Base-by-base conservation (phyloP, 2,888 invertebrate species). In the Zhuqinia jingwanae region DNA sequence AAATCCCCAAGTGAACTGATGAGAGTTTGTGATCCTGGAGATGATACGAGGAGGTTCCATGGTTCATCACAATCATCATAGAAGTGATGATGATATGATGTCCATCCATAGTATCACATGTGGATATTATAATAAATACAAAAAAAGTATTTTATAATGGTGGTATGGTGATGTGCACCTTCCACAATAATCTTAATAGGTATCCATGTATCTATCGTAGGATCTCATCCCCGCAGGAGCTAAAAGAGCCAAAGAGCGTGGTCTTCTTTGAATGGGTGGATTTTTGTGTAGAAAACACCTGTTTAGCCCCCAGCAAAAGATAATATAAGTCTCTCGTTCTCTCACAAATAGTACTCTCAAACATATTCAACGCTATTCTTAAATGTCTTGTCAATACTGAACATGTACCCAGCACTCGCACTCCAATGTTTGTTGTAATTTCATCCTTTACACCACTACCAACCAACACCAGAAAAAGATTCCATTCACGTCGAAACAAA, bases 271-370 rank as follows among this genome's bases (percentile, higher is more conserved):
- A 85, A 77, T 85, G 79, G 79, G 79, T 79, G 75, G 85, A 79
- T 70, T 60, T 78, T 78, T 70, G 70, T 63, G 63, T 79, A 60
- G 75, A 85, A 87, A 81, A 87, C 87, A 87, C 87, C 87, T 87
- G 87, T 87, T 82, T 87, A 70, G 87, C 87, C 87, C 53, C 60
- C 76, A 82, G 87, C 82, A 78, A 68, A 5, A 11, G 58, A 75
- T 0, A 68, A 17, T 27, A n/a, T 27, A 50, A 75, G 53, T 53
- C 36, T 53, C 53, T 30, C 30, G 53, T 8, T 36, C 36, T 6
- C 5, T 36, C 36, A n/a, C n/a, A n/a, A n/a, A n/a, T n/a, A n/a
- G n/a, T n/a, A n/a, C n/a, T n/a, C n/a, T n/a, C n/a, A n/a, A n/a
- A n/a, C n/a, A n/a, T n/a, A n/a, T n/a, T 36, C 53, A 22, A 47